Evolutionary conservation across 2,888 invertebrate genomes (phyloP), one percentile per base, ranked within the genome.

Genomic region (Parasteatoda lunata): DNA sequence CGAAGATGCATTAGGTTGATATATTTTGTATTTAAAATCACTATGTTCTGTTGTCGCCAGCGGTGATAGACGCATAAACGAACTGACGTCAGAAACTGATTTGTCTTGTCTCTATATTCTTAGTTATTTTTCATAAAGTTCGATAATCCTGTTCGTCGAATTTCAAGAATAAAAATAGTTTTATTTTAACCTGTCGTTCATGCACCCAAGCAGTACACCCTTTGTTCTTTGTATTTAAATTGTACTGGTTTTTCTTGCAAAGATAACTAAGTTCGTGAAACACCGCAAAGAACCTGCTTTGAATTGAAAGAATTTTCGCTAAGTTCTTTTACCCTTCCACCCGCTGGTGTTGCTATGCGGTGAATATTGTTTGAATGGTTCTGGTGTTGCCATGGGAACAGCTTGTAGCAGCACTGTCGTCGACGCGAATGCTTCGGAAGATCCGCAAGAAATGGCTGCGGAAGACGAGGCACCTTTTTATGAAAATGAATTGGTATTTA

Each of bases 371-470:
- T 80, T 86, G 76, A 51, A 65, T 45, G 49, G 65, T 69, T 54
- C 72, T 13, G 8, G 5, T 66, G 85, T 86, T 77, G 76, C 80
- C 68, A 86, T 86, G 85, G 85, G 85, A 86, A 86, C 85, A 54
- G 85, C 85, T 79, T 86, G 85, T 66, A 84, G 59, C 59, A 77
- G 85, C 72, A 72, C 85, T 69, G 80, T 77, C 72, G 77, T 59
- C 45, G 71, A 59, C 9, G 59, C 66, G 80, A 73, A 49, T 76
- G 85, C 52, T 52, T 13, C 48, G 49, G 80, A 77, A 70, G 85
- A 85, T 64, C 75, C 65, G 78, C 78, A 75, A 79, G 84, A 79
- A 85, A 85, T 85, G 84, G 84, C 84, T 65, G 84, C 84, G 68
- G 78, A 78, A 51, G 65, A 49, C 9, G 70, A 30, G 9, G 84